Evolutionary conservation across 1,140 invertebrate species (phyloP), one percentile per base, ranked within the genome.

Genomic region (Helicoverpa zea): DNA sequence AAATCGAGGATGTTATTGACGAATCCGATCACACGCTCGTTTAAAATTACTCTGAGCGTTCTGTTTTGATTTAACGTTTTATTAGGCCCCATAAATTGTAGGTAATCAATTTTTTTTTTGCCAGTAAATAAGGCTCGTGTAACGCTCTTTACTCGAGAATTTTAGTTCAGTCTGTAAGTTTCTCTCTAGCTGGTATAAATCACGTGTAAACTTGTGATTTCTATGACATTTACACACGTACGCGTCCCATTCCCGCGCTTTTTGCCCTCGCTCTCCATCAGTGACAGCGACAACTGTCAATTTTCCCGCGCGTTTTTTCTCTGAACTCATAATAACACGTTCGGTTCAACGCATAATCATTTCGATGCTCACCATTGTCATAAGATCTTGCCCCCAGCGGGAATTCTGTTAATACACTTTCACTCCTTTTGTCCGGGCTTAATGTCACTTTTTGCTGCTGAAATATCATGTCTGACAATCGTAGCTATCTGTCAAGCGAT

Each of bases 361-460:
- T 78, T 81, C 35, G 75, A 70, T 82, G 70, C 63, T 59, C n/a
- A 16, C 59, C 80, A 78, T 80, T 83, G 79, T 81, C 54, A 75
- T 76, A 78, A 58, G 68, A 70, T 85, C 74, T 80, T 64, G 68
- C 73, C 52, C 29, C 49, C n/a, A 43, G 59, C 81, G 78, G 54
- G 68, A 73, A 74, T 79, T 63, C 77, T 52, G 72, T 74, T 85
- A 77, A 84, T 82, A 79, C 83, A 89, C 91, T 93, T 93, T 93
- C 91, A 87, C 91, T 92, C 84, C 87, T 88, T 91, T 93, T 93
- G 90, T 92, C 90, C 81, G 66, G 30, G 82, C 84, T 86, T 89
- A 82, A 82, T 82, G 81, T 83, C 84, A 83, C 73, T 91, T 85
- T 85, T 85, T 84, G 74, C 66, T 83, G 83, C 81, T 86, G 83